These are phyloP conservation scores for Hoplostethus atlanticus DNA, from an alignment of 2,797 vertebrate genomes.

Conservation along the genomic window DNA sequence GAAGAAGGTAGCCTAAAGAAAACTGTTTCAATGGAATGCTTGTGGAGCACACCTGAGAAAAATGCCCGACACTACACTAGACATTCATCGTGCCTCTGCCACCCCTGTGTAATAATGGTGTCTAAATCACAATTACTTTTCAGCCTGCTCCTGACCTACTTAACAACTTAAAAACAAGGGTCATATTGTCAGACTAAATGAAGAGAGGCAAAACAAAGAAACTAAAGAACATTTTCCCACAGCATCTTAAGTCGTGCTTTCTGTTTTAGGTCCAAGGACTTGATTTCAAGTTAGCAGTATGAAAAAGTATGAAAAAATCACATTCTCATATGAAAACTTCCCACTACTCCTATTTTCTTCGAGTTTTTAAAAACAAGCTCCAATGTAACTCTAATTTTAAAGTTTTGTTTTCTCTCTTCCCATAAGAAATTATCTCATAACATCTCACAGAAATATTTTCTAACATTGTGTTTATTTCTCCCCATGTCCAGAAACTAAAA, in stretches of 20 bases:
- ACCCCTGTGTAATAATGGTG: background rate
- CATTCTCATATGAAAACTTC: background rate
- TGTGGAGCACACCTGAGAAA: slow-evolving; percentile 13
- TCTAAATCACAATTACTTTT: slow-evolving; percentile 3
- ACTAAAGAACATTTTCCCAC: slow-evolving; percentile 13
- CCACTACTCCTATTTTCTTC: too few species aligned
- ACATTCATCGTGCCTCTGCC: slow-evolving; percentile 11
- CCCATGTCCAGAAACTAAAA: slow-evolving; percentile 7
- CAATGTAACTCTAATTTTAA: too few species aligned
- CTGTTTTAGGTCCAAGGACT: slow-evolving; percentile 17
- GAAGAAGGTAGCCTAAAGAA: slow-evolving; percentile 51
- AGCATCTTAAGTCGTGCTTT: slow-evolving; percentile 15
- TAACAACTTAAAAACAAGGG: slow-evolving; percentile 8
- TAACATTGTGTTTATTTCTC: slow-evolving; percentile 5
- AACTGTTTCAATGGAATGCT: slow-evolving; percentile 28
- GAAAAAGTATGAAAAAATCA: background rate
- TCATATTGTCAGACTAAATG: slow-evolving; percentile 49
- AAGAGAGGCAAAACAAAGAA: slow-evolving; percentile 6
- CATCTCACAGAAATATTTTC: background rate
- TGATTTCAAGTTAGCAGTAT: background rate
- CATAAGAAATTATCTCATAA: too few species aligned
- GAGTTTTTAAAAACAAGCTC: too few species aligned
- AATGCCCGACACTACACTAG: slow-evolving; percentile 16
- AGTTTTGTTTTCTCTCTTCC: too few species aligned
- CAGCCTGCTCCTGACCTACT: slow-evolving; percentile 38